Conservation (phyloP, 2,113 vertebrate genomes). For the Macheiramphus alcinus region DNA sequence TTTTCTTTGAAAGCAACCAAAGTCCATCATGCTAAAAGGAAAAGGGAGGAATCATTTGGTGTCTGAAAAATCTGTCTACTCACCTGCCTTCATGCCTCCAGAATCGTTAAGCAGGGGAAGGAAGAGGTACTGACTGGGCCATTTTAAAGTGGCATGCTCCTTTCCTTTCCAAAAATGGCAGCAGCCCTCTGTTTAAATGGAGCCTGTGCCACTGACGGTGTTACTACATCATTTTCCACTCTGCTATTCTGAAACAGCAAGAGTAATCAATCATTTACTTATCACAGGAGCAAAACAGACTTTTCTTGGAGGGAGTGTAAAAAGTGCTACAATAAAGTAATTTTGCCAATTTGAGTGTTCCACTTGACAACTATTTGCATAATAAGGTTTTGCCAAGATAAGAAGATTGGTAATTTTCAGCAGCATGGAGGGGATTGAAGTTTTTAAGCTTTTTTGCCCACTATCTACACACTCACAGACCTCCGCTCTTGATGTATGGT, state of each 20-base stretch:
- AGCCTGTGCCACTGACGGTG: neutral
- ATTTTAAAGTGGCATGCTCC: neutral
- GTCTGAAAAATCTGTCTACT: neutral
- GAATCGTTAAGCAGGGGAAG: neutral
- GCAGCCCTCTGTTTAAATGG: neutral
- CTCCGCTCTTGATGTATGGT: slow-evolving; percentile 43
- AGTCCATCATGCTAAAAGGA: neutral
- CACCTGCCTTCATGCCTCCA: neutral
- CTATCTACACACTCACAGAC: slow-evolving; percentile 55
- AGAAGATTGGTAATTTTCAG: slow-evolving; percentile 70
- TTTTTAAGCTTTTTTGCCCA: slow-evolving; percentile 50
- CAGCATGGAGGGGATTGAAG: slow-evolving; percentile 37
- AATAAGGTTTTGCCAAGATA: slow-evolving; percentile 66
- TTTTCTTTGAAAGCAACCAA: neutral
- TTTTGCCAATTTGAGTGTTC: slow-evolving; percentile 65
- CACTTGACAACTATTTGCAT: slow-evolving; percentile 64
- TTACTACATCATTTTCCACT: slow-evolving; percentile 22
- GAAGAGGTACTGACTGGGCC: neutral
- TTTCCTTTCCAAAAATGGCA: neutral
- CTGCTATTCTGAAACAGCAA: neutral
- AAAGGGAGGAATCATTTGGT: neutral
- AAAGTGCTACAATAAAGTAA: slow-evolving; percentile 44
- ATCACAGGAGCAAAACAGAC: slow-evolving; percentile 43
- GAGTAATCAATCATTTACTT: slow-evolving; percentile 55
- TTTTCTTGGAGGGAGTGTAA: slow-evolving; percentile 26